Base-by-base conservation (phyloP, 92 coral and sea anemone species). In the Phymanthus crucifer region DNA sequence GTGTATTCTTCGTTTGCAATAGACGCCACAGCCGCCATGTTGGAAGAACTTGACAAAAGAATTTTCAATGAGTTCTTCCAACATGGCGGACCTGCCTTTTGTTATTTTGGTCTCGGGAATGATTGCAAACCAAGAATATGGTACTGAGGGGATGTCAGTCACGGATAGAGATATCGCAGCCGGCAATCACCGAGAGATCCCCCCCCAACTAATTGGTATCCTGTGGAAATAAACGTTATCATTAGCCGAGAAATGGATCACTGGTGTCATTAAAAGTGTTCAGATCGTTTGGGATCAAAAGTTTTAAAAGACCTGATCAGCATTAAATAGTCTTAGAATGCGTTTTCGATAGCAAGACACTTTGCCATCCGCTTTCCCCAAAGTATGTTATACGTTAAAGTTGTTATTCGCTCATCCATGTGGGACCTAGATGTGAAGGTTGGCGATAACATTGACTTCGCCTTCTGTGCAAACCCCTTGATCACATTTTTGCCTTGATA, bases 141-240 rank as follows among this genome's bases (percentile, higher is more conserved):
- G 68, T 6, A 61, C 36, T 27, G 29, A 29, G 68, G 68, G 68
- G 26, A 61, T 61, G 68, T 61, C 68, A 61, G 16, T n/a, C n/a
- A n/a, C n/a, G 66, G 68, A 8, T 27, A 34, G 17, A 3, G 68
- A 61, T 61, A 8, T 26, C 0, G 13, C 48, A 43, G 29, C 68
- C 34, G 29, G 27, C 24, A 61, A 32, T 33, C 23, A 24, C 29
- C 16, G 34, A 61, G 68, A 61, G 68, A 61, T 61, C 26, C 32
- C 68, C 26, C 32, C 68, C 33, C 26, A 18, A 12, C 68, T 24
- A 61, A 61, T 27, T 61, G 14, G 34, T 27, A 24, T 26, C 68
- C 68, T 61, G 68, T 61, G 13, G 68, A 24, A 61, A 61, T 27
- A 61, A 61, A 61, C 29, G 68, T 61, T 61, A 61, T 61, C 34